A percentile compares a stretch with the other conserved stretches of the same genome.
phyloP scores from a whole-genome alignment of 1,140 invertebrate species.

The Venturia canescens region DNA sequence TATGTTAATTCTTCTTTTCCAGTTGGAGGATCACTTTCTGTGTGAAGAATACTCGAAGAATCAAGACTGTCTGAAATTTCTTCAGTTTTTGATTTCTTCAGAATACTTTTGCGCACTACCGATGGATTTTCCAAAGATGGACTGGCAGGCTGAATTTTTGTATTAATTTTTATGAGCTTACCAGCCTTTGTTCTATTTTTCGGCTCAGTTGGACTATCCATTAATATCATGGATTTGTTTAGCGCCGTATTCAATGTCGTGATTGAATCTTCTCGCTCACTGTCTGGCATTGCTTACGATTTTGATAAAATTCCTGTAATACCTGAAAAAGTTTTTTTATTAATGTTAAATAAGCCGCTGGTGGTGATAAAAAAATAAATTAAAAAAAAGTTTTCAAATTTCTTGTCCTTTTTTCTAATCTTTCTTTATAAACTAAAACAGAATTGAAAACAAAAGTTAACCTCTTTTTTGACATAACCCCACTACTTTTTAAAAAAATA shows the following conservation, averaged over 20 bases:
- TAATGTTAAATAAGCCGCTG: too few relatives aligned
- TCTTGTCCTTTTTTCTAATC: too few relatives aligned
- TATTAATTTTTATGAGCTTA: conserved; percentile 45
- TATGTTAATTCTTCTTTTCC: not conserved
- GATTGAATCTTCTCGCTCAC: conserved; percentile 27
- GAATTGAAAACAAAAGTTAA: too few relatives aligned
- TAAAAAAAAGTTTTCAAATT: too few relatives aligned
- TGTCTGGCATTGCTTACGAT: conserved; percentile 10
- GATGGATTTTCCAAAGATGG: not conserved
- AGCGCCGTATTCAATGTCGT: conserved; percentile 46
- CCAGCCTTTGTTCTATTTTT: conserved; percentile 18
- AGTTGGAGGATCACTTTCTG: not conserved
- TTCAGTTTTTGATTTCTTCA: conserved; percentile 36
- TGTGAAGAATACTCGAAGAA: not conserved
- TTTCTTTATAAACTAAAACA: too few relatives aligned
- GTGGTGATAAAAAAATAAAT: too few relatives aligned
- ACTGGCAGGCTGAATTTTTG: conserved; percentile 5
- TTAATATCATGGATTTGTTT: conserved; percentile 46
- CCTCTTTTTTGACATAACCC: too few relatives aligned
- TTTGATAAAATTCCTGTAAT: not conserved
- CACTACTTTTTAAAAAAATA: too few relatives aligned
- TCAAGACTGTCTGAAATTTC: conserved; percentile 6
- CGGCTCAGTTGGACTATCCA: conserved; percentile 29
- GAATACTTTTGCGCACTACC: conserved; percentile 33
- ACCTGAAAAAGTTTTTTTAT: not conserved